Evolutionary conservation across 2,888 invertebrate genomes (phyloP).

Genomic region (Agrotis segetum): DNA sequence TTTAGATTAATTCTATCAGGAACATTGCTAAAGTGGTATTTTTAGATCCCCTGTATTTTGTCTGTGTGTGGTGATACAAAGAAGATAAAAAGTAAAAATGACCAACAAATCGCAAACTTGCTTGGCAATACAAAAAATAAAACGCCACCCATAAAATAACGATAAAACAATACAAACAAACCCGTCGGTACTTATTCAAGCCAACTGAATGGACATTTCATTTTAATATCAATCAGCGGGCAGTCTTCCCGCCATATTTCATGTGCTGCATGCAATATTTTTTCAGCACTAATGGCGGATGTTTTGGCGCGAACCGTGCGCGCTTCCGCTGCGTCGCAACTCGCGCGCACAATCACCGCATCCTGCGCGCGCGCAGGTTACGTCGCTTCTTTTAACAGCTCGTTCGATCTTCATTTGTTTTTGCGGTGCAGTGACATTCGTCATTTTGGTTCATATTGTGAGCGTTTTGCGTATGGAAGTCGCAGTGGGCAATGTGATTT

Average conservation of each 20-base stretch:
- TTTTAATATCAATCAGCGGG: constrained; percentile 65
- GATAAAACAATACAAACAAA: constrained; percentile 46
- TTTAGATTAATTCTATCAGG: no score
- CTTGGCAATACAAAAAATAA: not conserved
- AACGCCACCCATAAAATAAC: constrained; percentile 25
- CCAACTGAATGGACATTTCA: constrained; percentile 54
- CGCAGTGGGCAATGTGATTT: not conserved
- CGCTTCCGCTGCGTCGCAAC: constrained; percentile 72
- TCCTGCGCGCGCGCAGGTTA: constrained; percentile 72
- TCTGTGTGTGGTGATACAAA: no score
- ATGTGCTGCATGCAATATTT: constrained; percentile 74
- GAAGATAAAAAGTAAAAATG: not conserved
- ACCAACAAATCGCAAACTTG: not conserved
- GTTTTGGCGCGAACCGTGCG: constrained; percentile 77
- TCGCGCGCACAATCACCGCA: constrained; percentile 76
- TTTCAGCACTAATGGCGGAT: constrained; percentile 75
- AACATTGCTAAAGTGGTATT: no score
- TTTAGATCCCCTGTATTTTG: no score
- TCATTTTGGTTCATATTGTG: constrained; percentile 43
- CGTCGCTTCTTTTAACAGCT: constrained; percentile 65
- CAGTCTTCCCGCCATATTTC: constrained; percentile 64
- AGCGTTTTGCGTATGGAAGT: not conserved
- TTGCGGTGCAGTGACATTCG: constrained; percentile 47
- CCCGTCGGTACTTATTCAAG: constrained; percentile 45
- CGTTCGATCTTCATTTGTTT: constrained; percentile 67